Percentiles rank a stretch among this genome's conserved stretches.
phyloP scores from a whole-genome alignment of 2,113 vertebrate species.

The Anarrhichthys ocellatus region DNA sequence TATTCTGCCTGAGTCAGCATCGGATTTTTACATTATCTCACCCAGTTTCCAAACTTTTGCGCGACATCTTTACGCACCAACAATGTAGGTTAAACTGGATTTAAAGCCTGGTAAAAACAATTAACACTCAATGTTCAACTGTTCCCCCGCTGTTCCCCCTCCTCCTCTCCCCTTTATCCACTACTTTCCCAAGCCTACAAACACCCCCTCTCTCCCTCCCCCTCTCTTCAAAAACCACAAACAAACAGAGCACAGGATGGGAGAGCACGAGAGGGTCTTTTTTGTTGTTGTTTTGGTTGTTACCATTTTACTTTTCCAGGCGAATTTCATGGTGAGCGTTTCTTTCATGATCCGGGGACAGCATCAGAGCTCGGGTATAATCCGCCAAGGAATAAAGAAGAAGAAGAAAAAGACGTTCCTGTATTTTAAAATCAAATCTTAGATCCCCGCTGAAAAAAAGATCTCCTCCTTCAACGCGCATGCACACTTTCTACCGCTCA shows the following conservation, averaged over 20 bases:
- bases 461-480: neutral
- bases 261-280: conserved; percentile 16
- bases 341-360: conserved; percentile 82
- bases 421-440: neutral
- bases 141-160: neutral
- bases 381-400: conserved; percentile 55
- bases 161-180: conserved; percentile 49
- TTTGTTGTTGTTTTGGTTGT: conserved; percentile 41
- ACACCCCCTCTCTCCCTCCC: conserved; percentile 14
- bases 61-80: conserved; percentile 40
- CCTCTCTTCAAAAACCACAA: conserved; percentile 49
- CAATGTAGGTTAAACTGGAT: conserved; percentile 52
- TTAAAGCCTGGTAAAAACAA: conserved; percentile 44
- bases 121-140: conserved; percentile 46
- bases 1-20: conserved; percentile 8
- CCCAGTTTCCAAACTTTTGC: conserved; percentile 37
- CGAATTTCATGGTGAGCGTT: conserved; percentile 92
- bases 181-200: conserved; percentile 61
- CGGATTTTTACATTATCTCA: neutral
- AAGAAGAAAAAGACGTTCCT: conserved; percentile 22
- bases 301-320: conserved; percentile 97
- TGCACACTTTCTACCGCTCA: conserved; percentile 20
- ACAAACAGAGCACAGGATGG: conserved; percentile 55
- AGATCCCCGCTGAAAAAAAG: neutral
- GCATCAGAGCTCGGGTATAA: conserved; percentile 78